Base-by-base conservation (phyloP, 2,888 invertebrate species). In the Busseola fusca region DNA sequence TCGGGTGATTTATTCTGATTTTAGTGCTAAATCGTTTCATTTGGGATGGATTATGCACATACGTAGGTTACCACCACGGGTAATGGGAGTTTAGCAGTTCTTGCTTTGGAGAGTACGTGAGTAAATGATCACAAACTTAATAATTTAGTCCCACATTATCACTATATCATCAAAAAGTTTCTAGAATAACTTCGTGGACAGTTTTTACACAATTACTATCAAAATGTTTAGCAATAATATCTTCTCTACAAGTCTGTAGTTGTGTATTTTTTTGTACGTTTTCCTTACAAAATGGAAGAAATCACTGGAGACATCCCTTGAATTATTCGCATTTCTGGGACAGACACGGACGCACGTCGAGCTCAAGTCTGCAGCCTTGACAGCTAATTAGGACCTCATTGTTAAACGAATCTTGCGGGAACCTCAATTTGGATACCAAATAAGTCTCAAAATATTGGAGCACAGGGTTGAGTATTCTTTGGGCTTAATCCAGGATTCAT, bases 381-480 rank as follows among this genome's bases (percentile, higher is more conserved):
- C 95, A 95, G 95, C 94, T 95, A 95, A 95, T 95, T 95, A 95
- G 94, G 89, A 89, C 90, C 90, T 93, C 93, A 94, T 95, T 95
- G 95, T 95, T 93, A 93, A 93, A 91, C 87, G 89, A 93, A 94
- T 94, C 93, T 94, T 93, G 87, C 90, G 88, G 87, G 85, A 87
- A 76, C 85, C 83, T 83, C 80, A 80, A 86, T 80, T 84, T 76
- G 75, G 76, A 85, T 73, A 75, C 72, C 72, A 84, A 86, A 85
- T 87, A 84, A 85, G 82, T 84, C 86, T 84, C 83, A 89, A 89
- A 77, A 74, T 40, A 67, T 72, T 76, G 25, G 18, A 27, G 3
- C 45, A 83, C 88, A 94, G 78, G 87, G 93, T 91, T 84, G 82
- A 89, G 83, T 89, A 81, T 94, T 69, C 81, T 69, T 81, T 81